Evolutionary conservation across 1,140 invertebrate genomes (phyloP), one percentile per base, ranked within the genome.

Genomic region (Trachymyrmex septentrionalis): DNA sequence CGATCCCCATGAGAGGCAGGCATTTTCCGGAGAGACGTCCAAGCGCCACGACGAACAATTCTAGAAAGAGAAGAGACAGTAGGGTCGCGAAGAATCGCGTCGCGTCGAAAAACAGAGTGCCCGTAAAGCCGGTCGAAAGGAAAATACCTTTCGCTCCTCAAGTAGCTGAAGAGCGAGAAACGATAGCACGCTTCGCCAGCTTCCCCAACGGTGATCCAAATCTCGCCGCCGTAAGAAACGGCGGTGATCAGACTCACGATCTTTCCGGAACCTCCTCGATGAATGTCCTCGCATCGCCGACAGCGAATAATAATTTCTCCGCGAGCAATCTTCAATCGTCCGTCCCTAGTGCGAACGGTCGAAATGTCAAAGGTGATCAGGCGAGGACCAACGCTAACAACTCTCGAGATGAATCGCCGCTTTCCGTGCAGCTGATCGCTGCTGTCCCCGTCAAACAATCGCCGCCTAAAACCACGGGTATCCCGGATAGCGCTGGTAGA

Each of bases 181-280:
- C 92, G 14, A 77, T 94, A 1, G 94, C 94, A 1, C 89, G 91
- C 82, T 90, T 93, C 75, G 91, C 94, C 6, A 95, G 91, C 86
- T 95, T 94, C 24, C 94, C 93, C 14, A 94, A 95, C 76, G 94
- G 94, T 7, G 94, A 95, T 72, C 94, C 94, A 0, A 93, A 82
- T 14, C 86, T 94, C 19, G 93, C 89, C 9, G 66, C 91, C n/a
- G 19, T 76, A 3, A 75, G 34, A 10, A 91, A 91, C 34, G 86
- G 61, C 10, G 78, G n/a, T 10, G 75, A 69, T 34, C 73, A 48
- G 4, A 30, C 84, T 19, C 63, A 27, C 34, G 63, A 86, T 5
- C 44, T 57, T n/a, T 34, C 66, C 14, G 24, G 38, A 3, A 24
- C 16, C 3, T 73, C 16, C 3, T 73, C 67, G 50, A 14, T 6